Evolutionary conservation across 2,113 vertebrate species (phyloP), one percentile per base, ranked within the genome.

Genomic region (Pelodiscus sinensis): DNA sequence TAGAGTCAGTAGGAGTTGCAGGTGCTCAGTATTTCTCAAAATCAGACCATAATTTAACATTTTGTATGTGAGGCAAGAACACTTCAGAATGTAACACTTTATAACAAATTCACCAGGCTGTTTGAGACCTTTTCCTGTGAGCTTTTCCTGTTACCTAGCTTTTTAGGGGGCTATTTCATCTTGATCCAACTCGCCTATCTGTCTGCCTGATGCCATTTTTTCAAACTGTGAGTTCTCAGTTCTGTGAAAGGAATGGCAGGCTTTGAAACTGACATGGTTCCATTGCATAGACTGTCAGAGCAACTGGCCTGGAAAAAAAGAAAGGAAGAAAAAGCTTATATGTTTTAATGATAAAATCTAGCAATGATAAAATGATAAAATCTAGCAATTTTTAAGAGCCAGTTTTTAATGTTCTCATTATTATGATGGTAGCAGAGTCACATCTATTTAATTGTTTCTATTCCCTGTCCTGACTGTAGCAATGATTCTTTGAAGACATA

Each of bases 401-500:
- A 38, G 73, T 91, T 91, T 85, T 35, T 0, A 68, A 87, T 92
- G 58, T 81, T 65, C 58, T 88, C 50, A 10, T 93, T 93, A 81
- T 87, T 94, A 60, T 52, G 79, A 89, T 62, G 82, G 85, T 93
- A 81, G 65, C 81, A 93, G 65, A 90, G 81, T 56, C 51, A 81
- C 19, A 38, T 92, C 38, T 87, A 14, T 56, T 77, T 93, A 80
- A 73, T 96, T 82, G 65, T 62, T 93, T 93, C 81, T 94, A 22
- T 92, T 92, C 55, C 79, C 86, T 94, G 19, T 80, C 44, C 91
- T 93, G 60, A n/a, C 54, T 84, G 52, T 79, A 91, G 75, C 8
- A 82, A 65, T 85, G 51, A 31, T 90, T 31, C 79, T 92, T 92
- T 94, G 85, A 85, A 93, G 89, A 91, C 88, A 58, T 90, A 91